Base-by-base conservation (phyloP, 1,140 invertebrate species). In the Penaeus vannamei region DNA sequence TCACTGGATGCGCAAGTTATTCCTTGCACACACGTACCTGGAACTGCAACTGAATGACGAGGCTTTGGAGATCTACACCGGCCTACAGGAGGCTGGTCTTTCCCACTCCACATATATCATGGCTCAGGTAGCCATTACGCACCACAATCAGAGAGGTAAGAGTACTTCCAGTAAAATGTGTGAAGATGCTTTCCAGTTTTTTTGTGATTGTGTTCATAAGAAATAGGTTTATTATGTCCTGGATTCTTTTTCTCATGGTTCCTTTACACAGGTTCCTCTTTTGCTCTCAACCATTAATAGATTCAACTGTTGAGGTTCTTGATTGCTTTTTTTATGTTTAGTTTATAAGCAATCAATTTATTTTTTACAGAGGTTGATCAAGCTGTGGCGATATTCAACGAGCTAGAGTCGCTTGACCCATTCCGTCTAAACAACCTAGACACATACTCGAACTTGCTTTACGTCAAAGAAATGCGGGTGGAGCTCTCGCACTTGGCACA, bases 1-100 rank as follows among this genome's bases (percentile, higher is more conserved):
- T 92, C 97, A 98, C 93, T 99, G 98, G 98, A 98, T 99, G 94
- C 97, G 97, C 93, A 95, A 97, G 87, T 97, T 99, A 92, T 99
- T 99, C 93, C 93, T 97, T 88, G 98, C 96, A 8, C 97, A 98
- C 92, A 96, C 97, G 64, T 98, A 97, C 93, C 94, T 98, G 76
- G 98, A 99, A 92, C 93, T 98, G 79, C 97, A 99, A 91, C 94
- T 98, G 46, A 96, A 98, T 92, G 97, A 98, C 83, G 97, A 98
- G 93, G 97, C 97, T 19, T 92, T 99, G 36, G 95, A 96, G 83
- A 95, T 98, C 80, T 99, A 98, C 92, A 95, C 95, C 90, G 94
- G 95, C 59, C 93, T 99, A 14, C 95, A 96, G 90, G 94, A 95
- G 22, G 95, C 95, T 90, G 98, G 97, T 0, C 98, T 99, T 93